Conservation (phyloP, 2,888 invertebrate species). For the Eupsilia transversa region DNA sequence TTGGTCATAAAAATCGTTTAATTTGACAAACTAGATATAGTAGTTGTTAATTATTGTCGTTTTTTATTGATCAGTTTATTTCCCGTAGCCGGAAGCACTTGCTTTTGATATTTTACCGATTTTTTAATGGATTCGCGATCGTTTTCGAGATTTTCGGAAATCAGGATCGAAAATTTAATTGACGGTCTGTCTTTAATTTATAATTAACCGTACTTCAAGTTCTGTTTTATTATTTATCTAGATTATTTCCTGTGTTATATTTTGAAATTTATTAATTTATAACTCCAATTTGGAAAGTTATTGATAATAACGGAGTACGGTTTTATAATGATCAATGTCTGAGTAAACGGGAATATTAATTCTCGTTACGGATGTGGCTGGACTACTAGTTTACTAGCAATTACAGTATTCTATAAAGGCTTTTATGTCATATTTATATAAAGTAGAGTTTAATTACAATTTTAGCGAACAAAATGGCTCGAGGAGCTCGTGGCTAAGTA, state of each 20-base stretch:
- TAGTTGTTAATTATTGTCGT: slow-evolving; percentile 46
- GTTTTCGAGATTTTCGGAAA: slow-evolving; percentile 60
- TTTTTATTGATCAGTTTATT: slow-evolving; percentile 44
- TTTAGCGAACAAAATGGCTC: too few relatives aligned
- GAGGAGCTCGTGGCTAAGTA: too few relatives aligned
- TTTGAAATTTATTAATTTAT: slow-evolving; percentile 51
- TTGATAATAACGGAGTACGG: slow-evolving; percentile 21
- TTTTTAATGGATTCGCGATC: slow-evolving; percentile 33
- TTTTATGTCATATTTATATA: slow-evolving; percentile 25
- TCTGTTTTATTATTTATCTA: slow-evolving; percentile 40
- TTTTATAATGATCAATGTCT: slow-evolving; percentile 22
- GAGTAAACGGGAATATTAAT: slow-evolving; percentile 9
- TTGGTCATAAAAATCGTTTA: slow-evolving; percentile 57
- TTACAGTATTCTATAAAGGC: slow-evolving; percentile 23
- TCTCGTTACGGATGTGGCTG: slow-evolving; percentile 4
- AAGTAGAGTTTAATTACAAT: slow-evolving; percentile 2
- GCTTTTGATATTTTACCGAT: slow-evolving; percentile 56
- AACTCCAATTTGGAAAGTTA: slow-evolving; percentile 44
- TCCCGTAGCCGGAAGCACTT: slow-evolving; percentile 45
- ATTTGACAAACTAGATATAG: slow-evolving; percentile 64
- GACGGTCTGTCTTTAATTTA: slow-evolving; percentile 30
- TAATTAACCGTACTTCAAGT: slow-evolving; percentile 20
- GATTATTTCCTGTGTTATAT: slow-evolving; percentile 59
- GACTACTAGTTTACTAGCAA: slow-evolving; percentile 16
- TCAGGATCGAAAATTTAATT: slow-evolving; percentile 22